Base-by-base conservation (phyloP, 2,888 invertebrate species). In the Heliconius erato region DNA sequence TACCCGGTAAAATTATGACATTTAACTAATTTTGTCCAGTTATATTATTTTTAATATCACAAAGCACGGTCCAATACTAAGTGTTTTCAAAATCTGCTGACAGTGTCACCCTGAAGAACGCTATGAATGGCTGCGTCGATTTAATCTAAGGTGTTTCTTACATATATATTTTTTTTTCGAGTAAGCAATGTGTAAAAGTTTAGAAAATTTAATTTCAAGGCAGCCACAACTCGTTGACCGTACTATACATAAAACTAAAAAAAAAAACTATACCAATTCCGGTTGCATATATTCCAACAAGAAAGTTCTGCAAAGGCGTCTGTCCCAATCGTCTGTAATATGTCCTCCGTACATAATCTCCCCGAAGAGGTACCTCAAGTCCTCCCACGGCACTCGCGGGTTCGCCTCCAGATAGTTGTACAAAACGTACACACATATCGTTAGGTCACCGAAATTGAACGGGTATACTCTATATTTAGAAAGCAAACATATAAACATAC, bases 271-370 rank as follows among this genome's bases (percentile, higher is more conserved):
- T 69, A 97, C 97, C 91, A 99, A 96, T 89, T 98, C 98, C 0
- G 98, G 97, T 89, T 98, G 97, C 97, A 99, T 98, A 91, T 98
- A 99, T 90, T 98, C 99, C 86, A 98, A 96, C 74, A 99, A 95
- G 93, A 98, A 98, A 1, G 98, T 98, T 79, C 97, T 96, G 89
- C 99, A 99, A 6, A 99, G 96, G 67, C 98, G 96, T 74, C 99
- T 96, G 92, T 99, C 99, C 98, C 99, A 99, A 92, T 99, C 99
- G 90, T 99, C 99, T 0, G 99, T 99, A 88, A 99, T 99, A 90
- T 99, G 99, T 0, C 99, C 99, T 1, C 99, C 99, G 90, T 99
- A 99, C 99, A 99, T 99, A 87, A 99, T 99, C 95, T 99, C 99
- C 0, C 99, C 99, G 91, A 99, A 99, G 32, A 99, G 95, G 92